Evolutionary conservation across 2,113 vertebrate species (phyloP), one percentile per base, ranked within the genome.

Genomic region (Leiothrix lutea): DNA sequence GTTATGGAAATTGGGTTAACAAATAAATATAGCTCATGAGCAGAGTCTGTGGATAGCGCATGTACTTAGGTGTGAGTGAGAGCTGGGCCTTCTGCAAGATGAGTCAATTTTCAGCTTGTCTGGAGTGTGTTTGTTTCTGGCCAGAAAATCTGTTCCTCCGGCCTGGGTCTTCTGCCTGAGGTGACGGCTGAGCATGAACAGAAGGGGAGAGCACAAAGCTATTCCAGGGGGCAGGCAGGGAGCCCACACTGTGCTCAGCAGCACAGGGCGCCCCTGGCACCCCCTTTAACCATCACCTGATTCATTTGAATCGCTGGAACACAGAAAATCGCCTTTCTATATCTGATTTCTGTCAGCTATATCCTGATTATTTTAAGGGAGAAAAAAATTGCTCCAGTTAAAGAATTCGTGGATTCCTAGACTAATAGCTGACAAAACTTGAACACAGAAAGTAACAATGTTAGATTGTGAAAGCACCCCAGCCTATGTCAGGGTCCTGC

Each of bases 171-270:
- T 8, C 36, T 29, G 36, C 60, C 45, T 4, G 5, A 35, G n/a
- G 26, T 1, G 1, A 5, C 0, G 0, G 12, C 29, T 10, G 47
- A 40, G 50, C 62, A 38, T 0, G 0, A 24, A 5, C 14, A 66
- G 58, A 29, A 21, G 5, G 6, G 28, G 26, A 31, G 14, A 50
- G 18, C 50, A 36, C 53, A 42, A 3, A 75, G 53, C 53, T 29
- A 12, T 33, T 12, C 22, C 62, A 18, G 0, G 1, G 40, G 45
- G 33, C 42, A 21, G 23, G 50, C 35, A 10, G 20, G 44, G 31
- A 79, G 25, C 24, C 14, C 38, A 23, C 5, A 4, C 58, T 47
- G 33, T 25, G 56, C 67, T 77, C 33, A 50, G 45, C 64, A 74
- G 54, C 51, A 24, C 33, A 9, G 24, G 25, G 60, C 24, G 50